phyloP scores from a whole-genome alignment of 1,140 invertebrate genomes.

The Zaprionus taronus region DNA sequence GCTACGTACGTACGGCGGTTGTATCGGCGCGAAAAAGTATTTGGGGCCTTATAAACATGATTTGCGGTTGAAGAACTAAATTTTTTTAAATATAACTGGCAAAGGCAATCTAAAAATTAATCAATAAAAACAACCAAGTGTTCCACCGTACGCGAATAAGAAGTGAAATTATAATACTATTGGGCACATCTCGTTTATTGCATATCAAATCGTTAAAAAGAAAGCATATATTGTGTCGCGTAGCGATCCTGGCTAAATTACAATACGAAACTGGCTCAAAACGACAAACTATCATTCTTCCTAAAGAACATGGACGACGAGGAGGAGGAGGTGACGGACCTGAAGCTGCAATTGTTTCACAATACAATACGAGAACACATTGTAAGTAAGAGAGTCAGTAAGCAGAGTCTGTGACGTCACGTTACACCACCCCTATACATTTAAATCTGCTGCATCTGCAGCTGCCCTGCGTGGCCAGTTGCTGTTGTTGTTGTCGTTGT shows the following conservation, averaged over 20 bases:
- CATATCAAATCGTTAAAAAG: background rate
- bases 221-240: slow-evolving; percentile 4
- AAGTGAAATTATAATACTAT: slow-evolving; percentile 50
- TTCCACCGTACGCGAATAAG: slow-evolving; percentile 18
- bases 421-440: slow-evolving; percentile 18
- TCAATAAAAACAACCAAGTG: slow-evolving; percentile 13
- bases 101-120: slow-evolving; percentile 17
- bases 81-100: slow-evolving; percentile 14
- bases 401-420: slow-evolving; percentile 33
- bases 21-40: slow-evolving; percentile 15
- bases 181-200: slow-evolving; percentile 16
- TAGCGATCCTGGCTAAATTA: slow-evolving; percentile 17
- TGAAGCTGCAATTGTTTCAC: slow-evolving; percentile 94
- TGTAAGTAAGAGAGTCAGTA: slow-evolving; percentile 87
- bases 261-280: slow-evolving; percentile 66
- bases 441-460: slow-evolving; percentile 20
- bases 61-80: slow-evolving; percentile 20
- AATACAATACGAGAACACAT: slow-evolving; percentile 97
- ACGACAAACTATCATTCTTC: slow-evolving; percentile 66
- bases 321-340: slow-evolving; percentile 89
- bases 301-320: slow-evolving; percentile 83
- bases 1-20: slow-evolving; percentile 11
- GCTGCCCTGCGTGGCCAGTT: slow-evolving; percentile 4
- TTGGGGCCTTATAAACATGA: slow-evolving; percentile 13
- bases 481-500: slow-evolving; percentile 9